A percentile compares a stretch with the other conserved stretches of the same genome.
These are phyloP conservation scores for Cebus imitator DNA, from an alignment of 2,113 vertebrate species.

Conservation along the genomic window DNA sequence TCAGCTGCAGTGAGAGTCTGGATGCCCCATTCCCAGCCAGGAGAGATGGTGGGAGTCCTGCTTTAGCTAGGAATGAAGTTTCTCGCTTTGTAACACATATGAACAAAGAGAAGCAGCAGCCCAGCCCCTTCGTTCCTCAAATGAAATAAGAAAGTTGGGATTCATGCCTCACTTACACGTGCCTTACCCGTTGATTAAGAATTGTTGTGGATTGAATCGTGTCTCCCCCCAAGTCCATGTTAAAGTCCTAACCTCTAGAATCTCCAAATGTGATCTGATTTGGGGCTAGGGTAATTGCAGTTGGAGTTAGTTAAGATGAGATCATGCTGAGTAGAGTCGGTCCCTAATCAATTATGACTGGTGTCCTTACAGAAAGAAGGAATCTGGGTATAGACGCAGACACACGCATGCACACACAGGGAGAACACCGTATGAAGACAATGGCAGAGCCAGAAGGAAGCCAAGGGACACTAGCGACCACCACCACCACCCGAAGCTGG, in stretches of 20 bases:
- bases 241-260: no score
- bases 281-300: background rate
- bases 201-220: background rate
- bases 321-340: background rate
- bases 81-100: background rate
- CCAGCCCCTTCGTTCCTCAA: background rate
- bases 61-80: background rate
- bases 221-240: no score
- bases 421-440: accelerated
- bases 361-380: background rate
- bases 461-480: accelerated
- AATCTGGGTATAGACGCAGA: background rate
- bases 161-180: background rate
- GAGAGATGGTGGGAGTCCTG: accelerated
- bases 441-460: accelerated
- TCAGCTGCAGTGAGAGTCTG: background rate
- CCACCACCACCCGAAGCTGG: no score
- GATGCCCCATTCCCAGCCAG: background rate
- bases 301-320: background rate
- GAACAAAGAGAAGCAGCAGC: background rate
- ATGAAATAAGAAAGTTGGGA: background rate
- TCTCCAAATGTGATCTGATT: background rate
- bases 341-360: background rate
- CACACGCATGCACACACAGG: accelerated
- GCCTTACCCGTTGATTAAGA: background rate